Percentiles rank a stretch among this genome's conserved stretches.
Conservation (phyloP, 35 echinoderm and acorn worm genomes). For the Hemicentrotus pulcherrimus region DNA sequence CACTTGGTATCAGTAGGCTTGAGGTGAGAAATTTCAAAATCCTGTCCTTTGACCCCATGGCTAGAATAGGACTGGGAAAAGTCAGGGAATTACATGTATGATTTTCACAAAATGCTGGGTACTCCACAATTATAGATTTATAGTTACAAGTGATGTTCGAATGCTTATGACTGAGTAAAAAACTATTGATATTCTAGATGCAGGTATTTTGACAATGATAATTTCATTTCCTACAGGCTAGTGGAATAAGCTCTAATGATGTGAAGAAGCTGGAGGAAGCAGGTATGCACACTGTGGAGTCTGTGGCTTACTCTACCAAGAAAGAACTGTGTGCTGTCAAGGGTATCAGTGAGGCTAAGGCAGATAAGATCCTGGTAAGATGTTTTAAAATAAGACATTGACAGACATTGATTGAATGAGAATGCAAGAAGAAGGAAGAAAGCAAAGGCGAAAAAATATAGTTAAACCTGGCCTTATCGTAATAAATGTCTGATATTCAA, state of each 20-base stretch:
- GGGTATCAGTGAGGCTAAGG: slow-evolving; percentile 99
- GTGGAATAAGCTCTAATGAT: slow-evolving; percentile 94
- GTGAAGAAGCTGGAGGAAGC: slow-evolving; percentile 95
- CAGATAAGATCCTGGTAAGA: slow-evolving; percentile 94
- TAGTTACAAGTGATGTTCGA: too few species aligned
- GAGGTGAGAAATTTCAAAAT: slow-evolving; percentile 58
- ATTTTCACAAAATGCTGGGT: too few species aligned
- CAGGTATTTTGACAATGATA: background rate
- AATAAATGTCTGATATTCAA: too few species aligned
- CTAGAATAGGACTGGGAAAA: too few species aligned
- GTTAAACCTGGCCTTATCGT: too few species aligned
- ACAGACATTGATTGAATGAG: background rate
- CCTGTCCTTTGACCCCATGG: background rate
- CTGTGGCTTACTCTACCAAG: slow-evolving; percentile 93
- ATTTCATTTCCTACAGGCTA: slow-evolving; percentile 27
- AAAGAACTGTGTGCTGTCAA: slow-evolving; percentile 94
- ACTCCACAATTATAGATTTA: too few species aligned
- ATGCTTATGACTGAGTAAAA: too few species aligned
- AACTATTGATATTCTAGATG: background rate
- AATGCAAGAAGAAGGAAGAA: too few species aligned
- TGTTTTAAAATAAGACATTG: background rate
- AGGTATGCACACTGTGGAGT: slow-evolving; percentile 93
- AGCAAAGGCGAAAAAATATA: too few species aligned
- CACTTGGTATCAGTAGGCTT: slow-evolving; percentile 66
- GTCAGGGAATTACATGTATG: too few species aligned